Conservation (phyloP, 2,113 vertebrate genomes). For the Campylomormyrus numenius region DNA sequence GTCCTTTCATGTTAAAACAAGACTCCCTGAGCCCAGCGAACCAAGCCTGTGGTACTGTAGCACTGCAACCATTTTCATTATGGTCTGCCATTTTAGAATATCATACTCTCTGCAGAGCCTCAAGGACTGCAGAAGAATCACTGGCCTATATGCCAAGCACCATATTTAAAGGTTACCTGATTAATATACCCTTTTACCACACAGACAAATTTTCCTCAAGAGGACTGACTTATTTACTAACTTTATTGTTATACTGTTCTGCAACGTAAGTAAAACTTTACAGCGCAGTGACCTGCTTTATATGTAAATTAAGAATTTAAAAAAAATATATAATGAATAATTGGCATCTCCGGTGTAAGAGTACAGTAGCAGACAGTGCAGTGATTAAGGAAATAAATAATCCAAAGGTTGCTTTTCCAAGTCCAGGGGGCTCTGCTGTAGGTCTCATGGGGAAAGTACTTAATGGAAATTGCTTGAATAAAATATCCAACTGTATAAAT, state of each 20-base stretch:
- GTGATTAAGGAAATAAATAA: conserved; percentile 5
- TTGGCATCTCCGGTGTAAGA: background rate
- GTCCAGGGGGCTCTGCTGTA: background rate
- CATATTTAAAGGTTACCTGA: conserved; percentile 2
- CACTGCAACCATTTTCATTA: background rate
- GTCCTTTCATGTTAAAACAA: conserved; percentile 23
- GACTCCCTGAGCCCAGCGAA: conserved; percentile 4
- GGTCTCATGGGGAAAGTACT: background rate
- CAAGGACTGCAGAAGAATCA: background rate
- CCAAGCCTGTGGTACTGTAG: background rate
- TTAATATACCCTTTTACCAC: background rate
- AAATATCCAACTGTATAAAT: background rate
- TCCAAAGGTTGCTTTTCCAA: background rate
- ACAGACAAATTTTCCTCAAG: background rate
- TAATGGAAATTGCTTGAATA: background rate
- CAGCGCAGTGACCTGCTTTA: background rate
- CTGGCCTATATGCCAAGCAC: background rate
- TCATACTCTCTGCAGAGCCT: background rate
- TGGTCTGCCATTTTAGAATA: conserved; percentile 10
- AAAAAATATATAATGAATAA: background rate
- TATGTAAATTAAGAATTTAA: background rate
- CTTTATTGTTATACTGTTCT: background rate
- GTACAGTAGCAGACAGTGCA: background rate
- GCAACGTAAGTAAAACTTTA: background rate
- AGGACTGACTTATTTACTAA: background rate